Base-by-base conservation (phyloP, 2,888 invertebrate genomes). In the Drosophila sordidula region DNA sequence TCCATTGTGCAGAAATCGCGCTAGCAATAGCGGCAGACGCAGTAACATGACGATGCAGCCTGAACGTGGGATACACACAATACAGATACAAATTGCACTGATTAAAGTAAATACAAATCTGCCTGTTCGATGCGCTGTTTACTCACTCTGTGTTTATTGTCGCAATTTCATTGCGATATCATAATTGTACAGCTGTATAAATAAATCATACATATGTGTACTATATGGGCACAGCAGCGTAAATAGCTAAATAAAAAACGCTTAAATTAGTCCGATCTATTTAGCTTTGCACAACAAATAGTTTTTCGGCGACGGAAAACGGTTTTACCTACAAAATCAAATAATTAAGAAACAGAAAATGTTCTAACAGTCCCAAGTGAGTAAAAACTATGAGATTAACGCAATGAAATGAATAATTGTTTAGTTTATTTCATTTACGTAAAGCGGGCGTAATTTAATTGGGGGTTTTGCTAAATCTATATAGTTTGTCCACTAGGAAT, bases 1-100 rank as follows among this genome's bases (percentile, higher is more conserved):
- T 18, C 84, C 81, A 52, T 78, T 79, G 57, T 85, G 63, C 38
- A 78, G 12, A 22, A 66, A 70, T 3, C 83, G 83, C 25, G 67
- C 57, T 22, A 70, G 4, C 47, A 71, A 11, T 26, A 80, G 26
- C 12, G 80, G 74, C 42, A 79, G 18, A 9, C 82, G 85, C 44
- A 78, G 42, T 34, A 75, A 65, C 87, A 84, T 87, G 47, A 12
- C 56, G 54, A 49, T 49, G 32, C 25, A 44, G 47, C 14, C 47
- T 58, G 6, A 38, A 39, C n/a, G n/a, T n/a, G n/a, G n/a, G n/a
- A n/a, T n/a, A n/a, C n/a, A n/a, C 12, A 29, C 25, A 22, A 39
- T 8, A n/a, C 4, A 1, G 5, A 6, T 3, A n/a, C 6, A 29
- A 2, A 38, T 9, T 50, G 8, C 3, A 12, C 1, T 8, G 42